Conservation (phyloP, 2,888 invertebrate genomes). For the Trypoxylon attenuatum region DNA sequence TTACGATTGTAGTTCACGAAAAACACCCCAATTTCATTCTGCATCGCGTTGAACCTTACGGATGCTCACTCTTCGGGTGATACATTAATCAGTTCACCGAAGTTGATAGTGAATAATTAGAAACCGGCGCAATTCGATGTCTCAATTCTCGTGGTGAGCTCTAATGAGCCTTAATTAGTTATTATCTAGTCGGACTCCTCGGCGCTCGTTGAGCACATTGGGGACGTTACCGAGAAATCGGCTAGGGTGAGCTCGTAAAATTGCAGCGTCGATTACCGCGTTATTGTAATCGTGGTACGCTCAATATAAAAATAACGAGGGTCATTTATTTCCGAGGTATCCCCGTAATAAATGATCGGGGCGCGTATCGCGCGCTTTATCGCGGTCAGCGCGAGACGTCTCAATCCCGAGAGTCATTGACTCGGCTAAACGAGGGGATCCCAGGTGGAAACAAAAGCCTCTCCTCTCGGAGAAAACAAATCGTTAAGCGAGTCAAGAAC, state of each 20-base stretch:
- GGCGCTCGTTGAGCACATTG: no score
- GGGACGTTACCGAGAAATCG: no score
- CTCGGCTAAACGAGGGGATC: neutral
- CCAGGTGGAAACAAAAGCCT: neutral
- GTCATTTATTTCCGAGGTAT: no score
- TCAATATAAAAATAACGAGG: no score
- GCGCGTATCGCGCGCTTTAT: neutral
- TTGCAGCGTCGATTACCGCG: no score
- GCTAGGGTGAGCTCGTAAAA: no score
- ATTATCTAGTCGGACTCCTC: no score
- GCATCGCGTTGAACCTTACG: neutral
- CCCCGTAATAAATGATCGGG: no score
- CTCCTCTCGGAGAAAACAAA: neutral
- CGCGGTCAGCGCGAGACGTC: neutral
- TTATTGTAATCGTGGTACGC: no score
- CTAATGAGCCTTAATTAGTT: neutral
- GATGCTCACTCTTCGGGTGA: neutral
- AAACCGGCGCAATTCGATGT: neutral
- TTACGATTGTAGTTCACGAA: conserved; percentile 6
- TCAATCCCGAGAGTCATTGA: neutral
- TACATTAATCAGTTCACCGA: neutral
- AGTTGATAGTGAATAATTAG: neutral
- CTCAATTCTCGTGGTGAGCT: neutral
- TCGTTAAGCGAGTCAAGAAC: neutral
- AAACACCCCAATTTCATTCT: neutral